These are phyloP conservation scores for Rhineura floridana DNA, from an alignment of 2,113 vertebrate genomes.

Conservation along the genomic window DNA sequence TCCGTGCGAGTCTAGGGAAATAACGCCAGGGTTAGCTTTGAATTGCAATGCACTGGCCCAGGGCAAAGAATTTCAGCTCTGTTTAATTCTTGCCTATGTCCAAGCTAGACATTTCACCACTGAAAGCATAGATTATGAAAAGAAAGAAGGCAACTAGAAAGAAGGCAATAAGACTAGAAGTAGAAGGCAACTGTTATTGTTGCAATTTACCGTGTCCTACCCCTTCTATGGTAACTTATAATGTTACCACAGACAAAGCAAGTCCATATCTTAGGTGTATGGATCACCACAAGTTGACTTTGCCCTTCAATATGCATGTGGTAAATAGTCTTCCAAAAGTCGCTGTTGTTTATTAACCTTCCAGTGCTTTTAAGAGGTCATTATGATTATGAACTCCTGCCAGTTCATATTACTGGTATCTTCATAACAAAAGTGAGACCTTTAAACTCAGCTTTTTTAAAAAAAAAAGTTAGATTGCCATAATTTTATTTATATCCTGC, in stretches of 20 bases:
- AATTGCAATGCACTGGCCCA: background rate
- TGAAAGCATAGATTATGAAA: background rate
- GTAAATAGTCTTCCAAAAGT: background rate
- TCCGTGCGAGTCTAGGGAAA: constrained; percentile 78
- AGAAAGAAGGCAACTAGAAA: background rate
- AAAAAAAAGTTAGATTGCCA: too few species aligned
- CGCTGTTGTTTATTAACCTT: background rate
- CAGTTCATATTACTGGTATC: background rate
- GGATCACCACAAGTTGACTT: background rate
- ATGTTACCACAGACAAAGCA: background rate
- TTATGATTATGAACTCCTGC: background rate
- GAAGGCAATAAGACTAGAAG: background rate
- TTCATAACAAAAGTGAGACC: too few species aligned
- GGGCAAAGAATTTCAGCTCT: background rate
- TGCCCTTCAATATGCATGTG: background rate
- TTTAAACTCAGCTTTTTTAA: too few species aligned
- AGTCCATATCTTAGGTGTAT: background rate
- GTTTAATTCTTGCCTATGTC: background rate
- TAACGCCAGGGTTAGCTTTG: background rate
- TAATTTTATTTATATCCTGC: too few species aligned
- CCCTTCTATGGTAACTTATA: background rate
- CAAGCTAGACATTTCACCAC: background rate
- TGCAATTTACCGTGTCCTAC: background rate
- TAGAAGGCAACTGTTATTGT: background rate
- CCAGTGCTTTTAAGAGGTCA: background rate